Evolutionary conservation across 1,140 invertebrate species (phyloP), one percentile per base, ranked within the genome.

Genomic region (Heliconius hewitsoni): DNA sequence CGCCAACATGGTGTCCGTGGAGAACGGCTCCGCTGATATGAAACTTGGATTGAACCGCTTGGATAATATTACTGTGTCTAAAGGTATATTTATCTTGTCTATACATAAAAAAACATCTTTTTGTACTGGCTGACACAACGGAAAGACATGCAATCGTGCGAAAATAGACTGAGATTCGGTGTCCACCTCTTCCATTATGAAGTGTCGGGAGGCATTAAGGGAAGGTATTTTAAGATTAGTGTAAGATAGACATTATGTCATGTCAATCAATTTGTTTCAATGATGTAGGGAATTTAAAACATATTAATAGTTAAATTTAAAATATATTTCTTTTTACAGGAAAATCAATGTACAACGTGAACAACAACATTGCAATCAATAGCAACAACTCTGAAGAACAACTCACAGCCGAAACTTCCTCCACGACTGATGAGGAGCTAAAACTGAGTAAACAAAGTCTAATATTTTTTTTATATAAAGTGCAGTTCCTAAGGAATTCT

Each of bases 351-450:
- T 95, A 95, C 94, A 95, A 90, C 85, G 95, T 89, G 77, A 95
- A 93, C 86, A 94, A 89, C 83, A 95, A 89, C 82, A 92, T 89
- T 37, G 91, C 86, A n/a, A 88, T 88, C 74, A 96, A 95, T 86
- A 96, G 95, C 83, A 96, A 95, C 85, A 96, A 95, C 80, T 96
- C 96, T 30, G 96, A 96, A 81, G 96, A 96, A 79, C 90, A 95
- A 60, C 92, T 96, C 80, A 94, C 95, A 81, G 90, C 94, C 2
- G 95, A 95, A 79, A 89, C 95, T 1, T 78, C 93, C 1, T 92
- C 90, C n/a, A 91, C 94, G 0, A 81, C 80, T 27, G 93, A 95
- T 37, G 93, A 92, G 42, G 89, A 94, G 72, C 79, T 91, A 6
- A 93, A 94, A 84, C 89, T 95, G 8, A 94, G 94, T 95, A 78